phyloP scores from a whole-genome alignment of 2,113 vertebrate genomes.

The Lepus americanus region DNA sequence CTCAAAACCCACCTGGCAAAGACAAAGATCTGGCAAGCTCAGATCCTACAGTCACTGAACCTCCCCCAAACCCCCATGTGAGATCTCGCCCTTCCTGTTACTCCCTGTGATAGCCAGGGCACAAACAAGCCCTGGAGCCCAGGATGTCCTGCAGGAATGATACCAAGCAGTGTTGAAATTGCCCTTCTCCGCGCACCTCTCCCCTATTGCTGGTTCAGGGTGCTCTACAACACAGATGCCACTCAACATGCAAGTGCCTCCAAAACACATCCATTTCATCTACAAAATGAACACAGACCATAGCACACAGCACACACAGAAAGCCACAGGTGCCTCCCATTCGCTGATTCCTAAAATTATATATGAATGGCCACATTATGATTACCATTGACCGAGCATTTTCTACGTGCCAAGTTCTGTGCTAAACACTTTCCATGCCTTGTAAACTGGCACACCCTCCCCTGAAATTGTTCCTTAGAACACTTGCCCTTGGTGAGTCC shows the following conservation, averaged over 20 bases:
- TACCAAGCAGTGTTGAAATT: not conserved
- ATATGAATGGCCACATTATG: not conserved
- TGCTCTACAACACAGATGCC: not conserved
- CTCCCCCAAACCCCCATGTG: not conserved
- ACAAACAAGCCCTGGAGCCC: not conserved
- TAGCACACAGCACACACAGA: not conserved
- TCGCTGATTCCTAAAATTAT: not conserved
- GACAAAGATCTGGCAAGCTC: not conserved
- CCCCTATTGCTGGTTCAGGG: not conserved
- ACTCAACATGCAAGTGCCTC: not conserved
- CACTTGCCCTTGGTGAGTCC: not conserved
- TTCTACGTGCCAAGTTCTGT: not conserved
- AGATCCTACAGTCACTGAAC: not conserved
- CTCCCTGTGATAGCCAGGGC: not conserved
- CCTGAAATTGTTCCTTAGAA: not conserved
- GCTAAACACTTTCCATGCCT: not conserved
- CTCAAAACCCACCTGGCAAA: not conserved
- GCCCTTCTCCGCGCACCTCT: not conserved
- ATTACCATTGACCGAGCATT: not conserved
- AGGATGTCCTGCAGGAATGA: not conserved
- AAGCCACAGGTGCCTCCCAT: not conserved
- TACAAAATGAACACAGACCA: not conserved
- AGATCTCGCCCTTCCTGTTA: not conserved
- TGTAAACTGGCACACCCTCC: not conserved
- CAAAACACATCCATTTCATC: not conserved